Evolutionary conservation across 2,888 invertebrate genomes (phyloP).

Genomic region (Andrena dorsata): DNA sequence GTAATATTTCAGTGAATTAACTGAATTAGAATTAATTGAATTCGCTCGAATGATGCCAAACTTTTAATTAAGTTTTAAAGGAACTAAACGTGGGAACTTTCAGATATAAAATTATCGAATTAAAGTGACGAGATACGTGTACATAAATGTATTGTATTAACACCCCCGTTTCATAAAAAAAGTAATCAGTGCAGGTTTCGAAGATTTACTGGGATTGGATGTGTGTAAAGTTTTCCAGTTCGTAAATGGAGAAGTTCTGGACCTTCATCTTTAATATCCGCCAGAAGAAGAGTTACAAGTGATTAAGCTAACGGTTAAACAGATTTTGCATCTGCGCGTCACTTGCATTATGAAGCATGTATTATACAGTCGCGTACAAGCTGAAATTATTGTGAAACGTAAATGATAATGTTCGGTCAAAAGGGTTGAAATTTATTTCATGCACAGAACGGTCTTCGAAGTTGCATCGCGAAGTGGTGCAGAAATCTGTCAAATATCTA

Average conservation of each 20-base stretch:
- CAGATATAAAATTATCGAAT: not conserved
- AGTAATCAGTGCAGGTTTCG: constrained; percentile 30
- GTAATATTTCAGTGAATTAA: no score
- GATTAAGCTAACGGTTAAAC: constrained; percentile 45
- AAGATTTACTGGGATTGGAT: constrained; percentile 31
- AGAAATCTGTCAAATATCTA: not conserved
- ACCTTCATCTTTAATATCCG: constrained; percentile 4
- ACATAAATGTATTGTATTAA: constrained; percentile 43
- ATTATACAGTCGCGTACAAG: not conserved
- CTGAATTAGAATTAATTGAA: no score
- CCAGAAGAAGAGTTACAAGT: constrained; percentile 16
- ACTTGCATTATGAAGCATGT: constrained; percentile 14
- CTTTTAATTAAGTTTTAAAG: not conserved
- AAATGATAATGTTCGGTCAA: not conserved
- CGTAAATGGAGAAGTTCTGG: not conserved
- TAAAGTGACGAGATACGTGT: not conserved
- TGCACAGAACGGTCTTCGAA: not conserved
- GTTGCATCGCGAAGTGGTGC: not conserved
- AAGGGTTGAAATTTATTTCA: constrained; percentile 26
- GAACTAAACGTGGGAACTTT: not conserved
- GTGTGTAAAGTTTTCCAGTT: constrained; percentile 24
- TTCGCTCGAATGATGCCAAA: no score
- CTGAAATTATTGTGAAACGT: constrained; percentile 17
- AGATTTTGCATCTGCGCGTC: constrained; percentile 15
- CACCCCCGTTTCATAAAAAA: constrained; percentile 22